A percentile compares a stretch with the other conserved stretches of the same genome.
phyloP scores from a whole-genome alignment of 2,797 vertebrate species.

The Siniperca obscura region DNA sequence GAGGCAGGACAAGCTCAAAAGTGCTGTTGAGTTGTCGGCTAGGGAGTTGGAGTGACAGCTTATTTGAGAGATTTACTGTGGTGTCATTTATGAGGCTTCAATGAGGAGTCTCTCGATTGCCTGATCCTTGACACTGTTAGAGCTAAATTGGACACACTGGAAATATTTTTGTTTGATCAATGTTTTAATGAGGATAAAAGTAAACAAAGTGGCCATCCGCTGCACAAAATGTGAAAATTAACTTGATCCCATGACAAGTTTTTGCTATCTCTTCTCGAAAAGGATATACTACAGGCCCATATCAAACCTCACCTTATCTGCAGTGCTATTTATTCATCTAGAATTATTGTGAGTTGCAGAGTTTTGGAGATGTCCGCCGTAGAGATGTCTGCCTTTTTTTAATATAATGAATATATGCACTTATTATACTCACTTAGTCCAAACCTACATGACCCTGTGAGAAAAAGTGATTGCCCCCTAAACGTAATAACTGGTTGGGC shows the following conservation, averaged over 20 bases:
- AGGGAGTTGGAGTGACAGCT: conserved; percentile 71
- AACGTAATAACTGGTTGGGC: no score
- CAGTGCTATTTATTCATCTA: no score
- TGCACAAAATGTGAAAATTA: not conserved
- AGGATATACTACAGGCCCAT: not conserved
- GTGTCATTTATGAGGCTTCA: conserved; percentile 69
- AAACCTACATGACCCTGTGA: no score
- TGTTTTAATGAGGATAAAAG: conserved; percentile 30
- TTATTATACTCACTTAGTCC: no score
- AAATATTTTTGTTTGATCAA: conserved; percentile 35
- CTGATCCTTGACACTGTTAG: conserved; percentile 45
- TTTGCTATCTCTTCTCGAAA: not conserved
- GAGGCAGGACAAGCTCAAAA: conserved; percentile 57
- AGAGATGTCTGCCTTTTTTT: no score
- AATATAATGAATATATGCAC: no score
- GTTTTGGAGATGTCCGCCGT: no score
- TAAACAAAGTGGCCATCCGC: conserved; percentile 14
- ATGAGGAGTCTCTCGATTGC: conserved; percentile 30
- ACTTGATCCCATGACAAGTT: not conserved
- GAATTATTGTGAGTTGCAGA: no score
- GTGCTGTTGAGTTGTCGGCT: conserved; percentile 56
- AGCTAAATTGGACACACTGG: conserved; percentile 28
- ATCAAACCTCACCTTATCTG: not conserved
- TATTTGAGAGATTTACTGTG: conserved; percentile 79
- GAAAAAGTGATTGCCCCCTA: no score